Evolutionary conservation across 2,797 vertebrate genomes (phyloP).

Genomic region (Gallirallus australis): DNA sequence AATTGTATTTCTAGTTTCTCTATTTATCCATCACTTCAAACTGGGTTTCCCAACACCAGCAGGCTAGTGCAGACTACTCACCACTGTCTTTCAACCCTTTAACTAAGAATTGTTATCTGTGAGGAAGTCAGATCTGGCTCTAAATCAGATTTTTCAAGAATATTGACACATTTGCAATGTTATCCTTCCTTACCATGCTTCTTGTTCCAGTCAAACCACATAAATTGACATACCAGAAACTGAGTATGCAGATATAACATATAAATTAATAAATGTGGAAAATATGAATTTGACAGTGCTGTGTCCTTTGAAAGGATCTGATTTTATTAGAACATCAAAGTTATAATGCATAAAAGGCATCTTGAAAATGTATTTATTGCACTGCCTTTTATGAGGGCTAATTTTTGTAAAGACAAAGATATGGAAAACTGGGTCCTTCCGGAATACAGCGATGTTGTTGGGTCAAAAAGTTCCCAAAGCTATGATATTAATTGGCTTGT

Average conservation of each 20-base stretch:
- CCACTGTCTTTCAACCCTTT: background rate
- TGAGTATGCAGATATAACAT: background rate
- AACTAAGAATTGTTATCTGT: background rate
- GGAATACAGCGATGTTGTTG: background rate
- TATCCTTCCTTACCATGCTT: background rate
- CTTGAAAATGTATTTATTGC: background rate
- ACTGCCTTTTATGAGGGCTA: background rate
- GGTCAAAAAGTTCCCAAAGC: background rate
- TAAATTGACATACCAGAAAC: background rate
- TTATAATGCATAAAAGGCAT: constrained; percentile 10
- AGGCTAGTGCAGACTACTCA: background rate
- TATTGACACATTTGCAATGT: background rate
- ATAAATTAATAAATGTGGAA: background rate
- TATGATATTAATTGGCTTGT: background rate
- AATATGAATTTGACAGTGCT: background rate
- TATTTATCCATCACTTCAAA: background rate
- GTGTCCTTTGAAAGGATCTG: background rate
- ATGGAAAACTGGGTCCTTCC: background rate
- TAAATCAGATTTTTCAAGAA: background rate
- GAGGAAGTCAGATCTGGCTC: background rate
- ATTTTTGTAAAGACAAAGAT: background rate
- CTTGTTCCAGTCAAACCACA: background rate
- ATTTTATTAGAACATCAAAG: background rate
- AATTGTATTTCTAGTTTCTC: background rate
- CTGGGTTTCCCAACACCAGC: background rate